Conservation (phyloP, 2,888 invertebrate species). For the Fragum sueziense region DNA sequence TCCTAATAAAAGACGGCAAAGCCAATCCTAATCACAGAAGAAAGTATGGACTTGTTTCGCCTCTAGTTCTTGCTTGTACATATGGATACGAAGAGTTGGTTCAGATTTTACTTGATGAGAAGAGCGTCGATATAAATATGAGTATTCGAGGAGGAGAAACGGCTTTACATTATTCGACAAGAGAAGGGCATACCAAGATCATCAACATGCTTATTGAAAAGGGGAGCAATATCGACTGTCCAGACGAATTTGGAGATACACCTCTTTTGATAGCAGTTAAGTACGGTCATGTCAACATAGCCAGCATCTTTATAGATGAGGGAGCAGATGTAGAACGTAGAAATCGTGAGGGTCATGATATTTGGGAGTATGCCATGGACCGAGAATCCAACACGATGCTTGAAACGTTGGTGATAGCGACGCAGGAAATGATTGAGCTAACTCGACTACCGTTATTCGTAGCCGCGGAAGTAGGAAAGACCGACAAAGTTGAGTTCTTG, state of each 20-base stretch:
- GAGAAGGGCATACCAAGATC: constrained; percentile 75
- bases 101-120: constrained; percentile 38
- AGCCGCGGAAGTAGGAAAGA: constrained; percentile 69
- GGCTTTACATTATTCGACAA: constrained; percentile 80
- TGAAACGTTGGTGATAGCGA: constrained; percentile 1
- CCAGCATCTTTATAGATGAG: constrained; percentile 63
- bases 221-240: constrained; percentile 75
- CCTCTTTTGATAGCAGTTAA: constrained; percentile 76
- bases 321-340: constrained; percentile 67
- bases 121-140: constrained; percentile 71
- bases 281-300: constrained; percentile 64
- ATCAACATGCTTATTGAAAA: constrained; percentile 70
- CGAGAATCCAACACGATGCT: constrained; percentile 42
- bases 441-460: constrained; percentile 69
- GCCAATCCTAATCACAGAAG: constrained; percentile 72
- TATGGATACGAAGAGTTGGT: constrained; percentile 71
- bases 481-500: constrained; percentile 70
- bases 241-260: constrained; percentile 76
- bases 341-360: constrained; percentile 73
- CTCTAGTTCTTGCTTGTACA: constrained; percentile 77
- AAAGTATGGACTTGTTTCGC: constrained; percentile 77
- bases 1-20: constrained; percentile 69
- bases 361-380: constrained; percentile 75
- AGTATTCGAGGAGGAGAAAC: constrained; percentile 73
- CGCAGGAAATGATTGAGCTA: neutral